These are phyloP conservation scores for Orthonyx spaldingii DNA, from an alignment of 2,113 vertebrate species.

Conservation along the genomic window DNA sequence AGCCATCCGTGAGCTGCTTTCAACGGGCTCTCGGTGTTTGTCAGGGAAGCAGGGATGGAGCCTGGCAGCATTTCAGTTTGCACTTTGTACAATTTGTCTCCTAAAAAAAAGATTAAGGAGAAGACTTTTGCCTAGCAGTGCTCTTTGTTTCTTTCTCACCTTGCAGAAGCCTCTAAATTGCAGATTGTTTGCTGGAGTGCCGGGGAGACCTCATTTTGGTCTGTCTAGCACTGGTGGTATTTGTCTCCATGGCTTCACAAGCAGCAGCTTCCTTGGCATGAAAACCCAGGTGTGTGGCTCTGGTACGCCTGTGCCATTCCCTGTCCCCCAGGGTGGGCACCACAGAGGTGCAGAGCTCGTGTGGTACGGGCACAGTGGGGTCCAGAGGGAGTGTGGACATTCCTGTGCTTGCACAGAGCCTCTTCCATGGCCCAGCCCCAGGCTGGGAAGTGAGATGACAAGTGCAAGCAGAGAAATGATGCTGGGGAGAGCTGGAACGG, in stretches of 20 bases:
- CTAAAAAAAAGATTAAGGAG: neutral
- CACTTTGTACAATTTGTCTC: neutral
- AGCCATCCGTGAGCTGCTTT: fast-evolving
- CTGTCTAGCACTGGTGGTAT: fast-evolving
- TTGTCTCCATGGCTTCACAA: fast-evolving
- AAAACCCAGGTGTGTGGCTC: neutral
- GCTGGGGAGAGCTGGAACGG: neutral
- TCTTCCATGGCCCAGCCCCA: fast-evolving
- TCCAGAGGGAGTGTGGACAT: fast-evolving
- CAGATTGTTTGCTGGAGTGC: neutral
- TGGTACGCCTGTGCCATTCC: fast-evolving
- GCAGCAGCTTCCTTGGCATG: neutral
- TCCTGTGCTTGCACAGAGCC: neutral
- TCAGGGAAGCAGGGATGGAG: neutral
- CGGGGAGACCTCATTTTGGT: neutral
- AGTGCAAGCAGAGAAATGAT: neutral
- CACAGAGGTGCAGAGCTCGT: fast-evolving
- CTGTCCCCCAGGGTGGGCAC: fast-evolving
- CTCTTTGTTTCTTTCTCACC: neutral
- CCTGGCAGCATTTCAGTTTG: neutral
- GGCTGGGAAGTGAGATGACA: neutral
- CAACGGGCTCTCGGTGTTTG: fast-evolving
- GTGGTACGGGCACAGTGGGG: fast-evolving
- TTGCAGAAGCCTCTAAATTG: neutral
- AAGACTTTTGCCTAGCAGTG: neutral